Evolutionary conservation across 2,888 invertebrate genomes (phyloP).

Genomic region (Taphrorychus bicolor): DNA sequence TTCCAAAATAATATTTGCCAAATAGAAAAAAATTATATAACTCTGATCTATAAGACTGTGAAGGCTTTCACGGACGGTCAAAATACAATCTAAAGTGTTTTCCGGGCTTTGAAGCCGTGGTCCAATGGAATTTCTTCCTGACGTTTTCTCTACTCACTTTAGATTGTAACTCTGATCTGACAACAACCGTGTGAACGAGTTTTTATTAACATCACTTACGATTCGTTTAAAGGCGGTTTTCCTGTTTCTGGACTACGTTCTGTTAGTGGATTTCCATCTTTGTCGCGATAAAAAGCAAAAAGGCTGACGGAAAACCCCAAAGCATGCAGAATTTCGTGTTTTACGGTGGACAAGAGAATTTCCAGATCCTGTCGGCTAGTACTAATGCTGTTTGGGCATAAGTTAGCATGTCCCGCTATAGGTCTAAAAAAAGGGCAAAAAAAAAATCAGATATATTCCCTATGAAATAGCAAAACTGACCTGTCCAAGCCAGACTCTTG

Average conservation of each 20-base stretch:
- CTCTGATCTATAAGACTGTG: no score
- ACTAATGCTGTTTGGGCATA: slow-evolving; percentile 94
- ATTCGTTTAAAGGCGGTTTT: slow-evolving; percentile 87
- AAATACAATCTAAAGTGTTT: no score
- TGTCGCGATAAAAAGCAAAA: slow-evolving; percentile 95
- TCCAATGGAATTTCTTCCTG: no score
- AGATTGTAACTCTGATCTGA: not conserved
- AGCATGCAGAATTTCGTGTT: slow-evolving; percentile 98
- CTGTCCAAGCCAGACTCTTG: slow-evolving; percentile 90
- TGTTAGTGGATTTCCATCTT: slow-evolving; percentile 86
- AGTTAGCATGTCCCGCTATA: slow-evolving; percentile 97
- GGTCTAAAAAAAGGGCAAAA: slow-evolving; percentile 68
- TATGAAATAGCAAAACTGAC: slow-evolving; percentile 42
- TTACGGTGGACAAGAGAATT: slow-evolving; percentile 92
- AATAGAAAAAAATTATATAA: no score
- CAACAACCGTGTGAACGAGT: not conserved
- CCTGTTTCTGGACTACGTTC: slow-evolving; percentile 82
- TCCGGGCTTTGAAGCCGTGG: no score
- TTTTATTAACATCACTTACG: slow-evolving; percentile 65
- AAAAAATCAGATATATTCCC: not conserved
- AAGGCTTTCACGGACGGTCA: no score
- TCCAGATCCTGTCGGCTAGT: slow-evolving; percentile 90
- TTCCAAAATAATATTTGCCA: no score
- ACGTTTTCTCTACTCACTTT: no score
- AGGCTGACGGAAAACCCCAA: slow-evolving; percentile 96